Conservation (phyloP, 1,140 invertebrate genomes). For the Drosophila virilis region DNA sequence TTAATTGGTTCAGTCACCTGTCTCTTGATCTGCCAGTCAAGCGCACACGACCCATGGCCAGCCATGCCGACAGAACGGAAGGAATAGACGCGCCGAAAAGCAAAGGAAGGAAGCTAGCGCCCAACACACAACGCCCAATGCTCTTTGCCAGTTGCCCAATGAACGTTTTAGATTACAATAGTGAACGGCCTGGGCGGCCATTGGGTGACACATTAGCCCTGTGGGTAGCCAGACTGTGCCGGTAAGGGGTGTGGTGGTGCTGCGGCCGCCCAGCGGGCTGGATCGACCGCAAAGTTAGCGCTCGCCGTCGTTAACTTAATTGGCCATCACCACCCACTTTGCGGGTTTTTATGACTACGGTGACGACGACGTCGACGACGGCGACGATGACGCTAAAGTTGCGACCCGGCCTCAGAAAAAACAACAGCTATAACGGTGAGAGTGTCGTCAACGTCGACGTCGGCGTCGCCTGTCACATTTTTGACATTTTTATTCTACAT, state of each 20-base stretch:
- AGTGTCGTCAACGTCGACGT: constrained; percentile 34
- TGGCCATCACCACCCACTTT: constrained; percentile 83
- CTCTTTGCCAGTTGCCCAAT: constrained; percentile 63
- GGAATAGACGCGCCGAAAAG: constrained; percentile 21
- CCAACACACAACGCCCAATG: constrained; percentile 10
- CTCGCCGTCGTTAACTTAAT: constrained; percentile 79
- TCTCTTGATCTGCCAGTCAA: constrained; percentile 81
- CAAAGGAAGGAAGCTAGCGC: constrained; percentile 70
- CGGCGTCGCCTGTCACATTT: constrained; percentile 71
- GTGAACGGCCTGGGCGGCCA: constrained; percentile 43
- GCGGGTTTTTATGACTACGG: constrained; percentile 74
- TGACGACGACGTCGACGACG: constrained; percentile 27
- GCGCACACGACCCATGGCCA: constrained; percentile 71
- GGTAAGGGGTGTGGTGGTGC: constrained; percentile 4
- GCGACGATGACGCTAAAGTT: constrained; percentile 24
- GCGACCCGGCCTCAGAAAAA: constrained; percentile 39
- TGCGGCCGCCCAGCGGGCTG: constrained; percentile 48
- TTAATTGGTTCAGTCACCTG: constrained; percentile 84
- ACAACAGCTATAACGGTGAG: constrained; percentile 50
- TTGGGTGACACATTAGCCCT: constrained; percentile 52
- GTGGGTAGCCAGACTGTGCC: constrained; percentile 20
- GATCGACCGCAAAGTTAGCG: constrained; percentile 74
- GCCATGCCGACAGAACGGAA: constrained; percentile 38
- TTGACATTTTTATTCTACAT: constrained; percentile 81
- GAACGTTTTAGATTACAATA: constrained; percentile 82